Base-by-base conservation (phyloP, 2,888 invertebrate genomes). In the Hylaea fasciaria region DNA sequence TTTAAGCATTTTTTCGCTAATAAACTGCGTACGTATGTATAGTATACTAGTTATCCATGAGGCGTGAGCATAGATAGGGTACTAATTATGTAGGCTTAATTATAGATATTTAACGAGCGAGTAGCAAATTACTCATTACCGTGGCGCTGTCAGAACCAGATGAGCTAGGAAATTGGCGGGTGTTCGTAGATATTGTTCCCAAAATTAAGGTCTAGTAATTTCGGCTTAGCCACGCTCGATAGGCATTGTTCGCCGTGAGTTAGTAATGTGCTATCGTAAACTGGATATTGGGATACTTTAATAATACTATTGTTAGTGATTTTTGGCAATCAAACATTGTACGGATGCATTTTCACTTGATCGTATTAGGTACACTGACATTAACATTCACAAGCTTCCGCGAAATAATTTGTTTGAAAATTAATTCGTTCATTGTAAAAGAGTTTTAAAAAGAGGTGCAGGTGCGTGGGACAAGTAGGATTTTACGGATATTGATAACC, bases 121-220 rank as follows among this genome's bases (percentile, higher is more conserved):
- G 58, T 62, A 62, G 57, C 56, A 64, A 65, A 69, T 69, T 69
- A 69, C 65, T 69, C 65, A 69, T 67, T 67, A 67, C 49, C 64
- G 45, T 49, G 51, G 60, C 57, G 41, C 65, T 67, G 69, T 67
- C 69, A 64, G 58, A 58, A 57, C 47, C 69, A 69, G 65, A 64
- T 52, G 47, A 62, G 64, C 57, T 61, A 48, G 56, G 59, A 64
- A 65, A 67, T 67, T 69, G 58, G 63, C 56, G 62, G 54, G 51
- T 54, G 53, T 63, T 62, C 41, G 48, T 53, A 56, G 54, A 60
- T 58, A 64, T 62, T 68, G 57, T 64, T 61, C 59, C 3, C 45
- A 41, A 54, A 57, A 62, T 62, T 54, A 50, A 57, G 61, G 61
- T 56, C 56, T 56, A 51, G 49, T 50, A 28, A 45, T 60, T 53